phyloP scores from a whole-genome alignment of 2,113 vertebrate species.

The Centrocercus urophasianus region DNA sequence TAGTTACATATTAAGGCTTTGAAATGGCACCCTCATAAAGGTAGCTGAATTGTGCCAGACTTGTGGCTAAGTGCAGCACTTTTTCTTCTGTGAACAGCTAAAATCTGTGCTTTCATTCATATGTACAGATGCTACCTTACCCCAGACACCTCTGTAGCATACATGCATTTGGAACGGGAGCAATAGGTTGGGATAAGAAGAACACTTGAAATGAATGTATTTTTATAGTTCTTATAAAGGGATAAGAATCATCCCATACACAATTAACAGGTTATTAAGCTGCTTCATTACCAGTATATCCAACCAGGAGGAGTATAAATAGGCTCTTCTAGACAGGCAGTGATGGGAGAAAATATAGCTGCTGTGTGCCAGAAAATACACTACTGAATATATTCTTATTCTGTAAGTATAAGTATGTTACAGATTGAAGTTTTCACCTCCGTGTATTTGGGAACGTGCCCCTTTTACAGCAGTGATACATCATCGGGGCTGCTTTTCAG shows the following conservation, averaged over 20 bases:
- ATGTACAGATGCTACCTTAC: not conserved
- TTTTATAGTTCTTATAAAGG: not conserved
- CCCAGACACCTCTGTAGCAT: accelerated
- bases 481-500: not conserved
- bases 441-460: not conserved
- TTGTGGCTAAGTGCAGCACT: not conserved
- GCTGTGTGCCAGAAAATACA: not conserved
- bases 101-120: not conserved
- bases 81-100: not conserved
- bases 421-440: not conserved
- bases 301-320: not conserved
- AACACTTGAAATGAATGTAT: not conserved
- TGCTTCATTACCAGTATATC: not conserved
- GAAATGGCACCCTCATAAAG: not conserved
- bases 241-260: not conserved
- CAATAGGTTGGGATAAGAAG: not conserved
- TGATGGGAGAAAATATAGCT: not conserved
- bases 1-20: not conserved
- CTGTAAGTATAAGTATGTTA: not conserved
- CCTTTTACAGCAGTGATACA: not conserved
- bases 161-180: not conserved
- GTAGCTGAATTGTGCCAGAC: not conserved
- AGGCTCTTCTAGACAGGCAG: not conserved
- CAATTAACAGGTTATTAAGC: not conserved
- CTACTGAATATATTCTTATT: not conserved